Conservation (phyloP, 2,888 invertebrate genomes). For the Heliothis peltigera region DNA sequence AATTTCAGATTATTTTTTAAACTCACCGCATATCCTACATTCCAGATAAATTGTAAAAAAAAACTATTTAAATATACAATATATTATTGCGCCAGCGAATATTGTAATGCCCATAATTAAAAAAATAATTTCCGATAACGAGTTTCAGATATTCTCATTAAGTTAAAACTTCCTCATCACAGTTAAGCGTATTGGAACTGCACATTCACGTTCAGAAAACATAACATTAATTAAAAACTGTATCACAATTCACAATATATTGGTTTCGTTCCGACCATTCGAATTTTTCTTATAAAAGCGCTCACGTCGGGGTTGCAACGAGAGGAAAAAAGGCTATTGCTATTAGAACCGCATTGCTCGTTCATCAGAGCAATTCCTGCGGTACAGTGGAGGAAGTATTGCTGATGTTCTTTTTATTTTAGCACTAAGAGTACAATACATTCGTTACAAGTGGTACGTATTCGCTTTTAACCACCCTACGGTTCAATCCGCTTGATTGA, state of each 20-base stretch:
- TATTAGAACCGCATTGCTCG: conserved; percentile 84
- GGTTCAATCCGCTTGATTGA: conserved; percentile 81
- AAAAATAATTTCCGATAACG: conserved; percentile 30
- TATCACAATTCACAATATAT: conserved; percentile 59
- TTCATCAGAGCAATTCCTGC: conserved; percentile 84
- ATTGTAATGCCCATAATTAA: conserved; percentile 7
- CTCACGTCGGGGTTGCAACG: conserved; percentile 67
- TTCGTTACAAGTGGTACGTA: conserved; percentile 80
- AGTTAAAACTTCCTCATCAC: conserved; percentile 54
- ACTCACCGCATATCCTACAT: neutral
- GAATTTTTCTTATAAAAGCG: conserved; percentile 74
- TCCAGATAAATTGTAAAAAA: neutral
- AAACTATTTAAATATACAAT: neutral
- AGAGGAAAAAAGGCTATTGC: conserved; percentile 77
- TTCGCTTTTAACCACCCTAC: conserved; percentile 65
- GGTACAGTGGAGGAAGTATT: conserved; percentile 78
- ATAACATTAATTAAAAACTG: conserved; percentile 64
- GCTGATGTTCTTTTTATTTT: conserved; percentile 81
- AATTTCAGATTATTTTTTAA: neutral
- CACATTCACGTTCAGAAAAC: conserved; percentile 49
- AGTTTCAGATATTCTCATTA: conserved; percentile 50
- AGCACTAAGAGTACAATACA: conserved; percentile 84
- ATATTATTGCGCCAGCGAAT: conserved; percentile 12
- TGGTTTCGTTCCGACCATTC: conserved; percentile 61
- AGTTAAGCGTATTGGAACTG: conserved; percentile 37